Evolutionary conservation across 2,888 invertebrate genomes (phyloP).

Genomic region (Synanthedon vespiformis): DNA sequence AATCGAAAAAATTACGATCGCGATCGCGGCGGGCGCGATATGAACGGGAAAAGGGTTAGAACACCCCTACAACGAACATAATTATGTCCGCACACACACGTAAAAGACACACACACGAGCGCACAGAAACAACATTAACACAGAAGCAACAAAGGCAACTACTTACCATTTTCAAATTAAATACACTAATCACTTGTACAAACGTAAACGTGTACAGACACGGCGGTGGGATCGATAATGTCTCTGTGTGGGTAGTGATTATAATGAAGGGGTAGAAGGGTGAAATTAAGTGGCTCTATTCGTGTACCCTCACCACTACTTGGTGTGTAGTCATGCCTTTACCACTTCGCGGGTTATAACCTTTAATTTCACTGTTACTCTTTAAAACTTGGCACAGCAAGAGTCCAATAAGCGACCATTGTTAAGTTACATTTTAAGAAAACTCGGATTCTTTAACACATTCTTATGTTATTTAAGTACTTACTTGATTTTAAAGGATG

Average conservation of each 20-base stretch:
- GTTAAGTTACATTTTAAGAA: too few relatives aligned
- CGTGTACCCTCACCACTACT: constrained; percentile 50
- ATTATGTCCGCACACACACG: constrained; percentile 42
- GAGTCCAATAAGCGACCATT: too few relatives aligned
- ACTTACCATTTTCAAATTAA: constrained; percentile 71
- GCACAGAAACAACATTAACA: constrained; percentile 37
- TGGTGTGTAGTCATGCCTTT: constrained; percentile 54
- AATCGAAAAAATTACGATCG: constrained; percentile 52
- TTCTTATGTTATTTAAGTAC: too few relatives aligned
- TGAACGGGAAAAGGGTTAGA: constrained; percentile 49
- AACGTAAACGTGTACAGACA: constrained; percentile 47
- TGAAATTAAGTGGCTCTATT: constrained; percentile 68
- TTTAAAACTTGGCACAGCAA: not conserved
- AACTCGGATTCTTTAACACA: too few relatives aligned
- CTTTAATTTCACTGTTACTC: constrained; percentile 33
- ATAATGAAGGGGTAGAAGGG: constrained; percentile 68
- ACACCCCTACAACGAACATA: constrained; percentile 43
- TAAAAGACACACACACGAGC: constrained; percentile 30
- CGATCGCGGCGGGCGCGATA: constrained; percentile 48
- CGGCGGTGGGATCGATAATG: constrained; percentile 50
- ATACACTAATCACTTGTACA: constrained; percentile 70
- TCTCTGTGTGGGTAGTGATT: constrained; percentile 38
- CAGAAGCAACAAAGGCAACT: constrained; percentile 63
- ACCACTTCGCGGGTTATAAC: constrained; percentile 50
- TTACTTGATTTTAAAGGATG: too few relatives aligned